These are phyloP conservation scores for Micropoecilia bifurca DNA, from an alignment of 2,797 vertebrate species.

Conservation along the genomic window DNA sequence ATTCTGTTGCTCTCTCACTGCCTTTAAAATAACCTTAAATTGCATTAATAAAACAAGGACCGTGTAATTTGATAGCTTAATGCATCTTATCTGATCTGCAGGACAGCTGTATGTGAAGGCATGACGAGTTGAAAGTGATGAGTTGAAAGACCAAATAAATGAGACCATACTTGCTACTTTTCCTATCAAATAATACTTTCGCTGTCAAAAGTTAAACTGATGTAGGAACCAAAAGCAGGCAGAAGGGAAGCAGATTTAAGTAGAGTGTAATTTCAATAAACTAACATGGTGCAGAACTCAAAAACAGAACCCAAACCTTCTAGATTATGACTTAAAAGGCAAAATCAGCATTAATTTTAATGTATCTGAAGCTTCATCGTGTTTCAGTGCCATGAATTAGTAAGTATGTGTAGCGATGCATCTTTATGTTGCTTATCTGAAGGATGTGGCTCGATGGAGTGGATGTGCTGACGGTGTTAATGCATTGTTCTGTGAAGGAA, in stretches of 20 bases:
- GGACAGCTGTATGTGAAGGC: background rate
- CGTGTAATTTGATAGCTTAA: slow-evolving; percentile 8
- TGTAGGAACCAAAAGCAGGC: background rate
- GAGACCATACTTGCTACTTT: slow-evolving; percentile 3
- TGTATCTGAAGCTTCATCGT: background rate
- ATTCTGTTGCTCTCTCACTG: background rate
- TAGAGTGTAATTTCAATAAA: background rate
- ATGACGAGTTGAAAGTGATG: background rate
- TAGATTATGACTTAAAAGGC: background rate
- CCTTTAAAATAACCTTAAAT: slow-evolving; percentile 51
- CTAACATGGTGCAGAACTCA: background rate
- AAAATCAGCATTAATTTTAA: background rate
- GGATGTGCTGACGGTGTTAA: slow-evolving; percentile 46
- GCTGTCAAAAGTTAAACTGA: background rate
- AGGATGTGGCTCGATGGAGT: slow-evolving; percentile 50
- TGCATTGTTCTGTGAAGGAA: slow-evolving; percentile 55
- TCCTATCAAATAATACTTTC: background rate
- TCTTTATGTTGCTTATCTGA: slow-evolving; percentile 19
- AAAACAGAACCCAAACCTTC: background rate
- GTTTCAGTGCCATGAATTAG: background rate
- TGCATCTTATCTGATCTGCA: background rate
- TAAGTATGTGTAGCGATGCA: slow-evolving; percentile 17
- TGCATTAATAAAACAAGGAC: slow-evolving; percentile 16
- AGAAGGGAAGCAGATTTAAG: background rate
- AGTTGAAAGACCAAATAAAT: background rate